phyloP scores from a whole-genome alignment of 2,113 vertebrate genomes.

The Seriola quinqueradiata region DNA sequence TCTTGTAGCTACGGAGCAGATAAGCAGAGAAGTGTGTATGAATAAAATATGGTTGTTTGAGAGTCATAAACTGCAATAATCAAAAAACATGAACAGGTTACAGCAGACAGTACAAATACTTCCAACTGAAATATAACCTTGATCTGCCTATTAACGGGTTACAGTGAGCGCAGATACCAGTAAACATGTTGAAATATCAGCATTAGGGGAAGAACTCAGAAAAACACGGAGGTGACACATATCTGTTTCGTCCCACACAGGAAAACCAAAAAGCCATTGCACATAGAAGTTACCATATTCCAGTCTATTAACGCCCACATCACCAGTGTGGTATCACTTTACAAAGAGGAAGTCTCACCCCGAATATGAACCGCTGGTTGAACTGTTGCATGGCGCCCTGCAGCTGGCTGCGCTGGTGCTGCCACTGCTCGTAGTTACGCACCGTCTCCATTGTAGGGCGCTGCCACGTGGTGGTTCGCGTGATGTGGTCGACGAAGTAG shows the following conservation, averaged over 20 bases:
- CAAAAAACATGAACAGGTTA: neutral
- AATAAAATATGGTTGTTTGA: neutral
- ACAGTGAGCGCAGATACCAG: neutral
- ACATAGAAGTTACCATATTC: neutral
- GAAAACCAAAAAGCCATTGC: too few relatives aligned
- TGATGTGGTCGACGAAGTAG: slow-evolving; percentile 99
- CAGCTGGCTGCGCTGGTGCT: slow-evolving; percentile 95
- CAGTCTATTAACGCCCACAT: neutral
- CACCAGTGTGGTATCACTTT: neutral
- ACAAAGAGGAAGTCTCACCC: slow-evolving; percentile 84
- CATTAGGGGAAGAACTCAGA: neutral
- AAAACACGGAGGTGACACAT: too few relatives aligned
- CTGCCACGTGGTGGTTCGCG: slow-evolving; percentile 97
- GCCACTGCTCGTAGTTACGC: slow-evolving; percentile 98
- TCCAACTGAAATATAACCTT: neutral
- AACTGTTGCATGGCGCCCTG: slow-evolving; percentile 99
- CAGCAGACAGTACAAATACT: too few relatives aligned
- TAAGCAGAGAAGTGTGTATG: neutral
- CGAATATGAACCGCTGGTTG: slow-evolving; percentile 97
- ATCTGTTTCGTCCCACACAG: neutral
- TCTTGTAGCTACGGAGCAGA: slow-evolving; percentile 88
- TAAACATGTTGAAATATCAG: neutral
- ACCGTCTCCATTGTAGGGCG: slow-evolving; percentile 95
- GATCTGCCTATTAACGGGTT: neutral
- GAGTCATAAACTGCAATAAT: neutral